Evolutionary conservation across 1,140 invertebrate species (phyloP).

Genomic region (Brachionus koreanus): DNA sequence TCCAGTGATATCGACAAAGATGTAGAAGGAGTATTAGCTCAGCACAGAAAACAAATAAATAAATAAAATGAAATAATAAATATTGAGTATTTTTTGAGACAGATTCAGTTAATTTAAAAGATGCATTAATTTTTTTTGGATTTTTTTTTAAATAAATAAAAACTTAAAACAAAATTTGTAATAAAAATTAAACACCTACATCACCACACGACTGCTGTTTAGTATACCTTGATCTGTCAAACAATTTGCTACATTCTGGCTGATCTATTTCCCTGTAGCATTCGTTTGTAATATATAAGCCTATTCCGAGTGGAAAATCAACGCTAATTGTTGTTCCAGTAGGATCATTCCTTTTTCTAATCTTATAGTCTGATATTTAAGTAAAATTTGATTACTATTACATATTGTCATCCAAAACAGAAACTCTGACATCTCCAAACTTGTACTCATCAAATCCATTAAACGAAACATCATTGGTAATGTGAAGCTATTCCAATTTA

Average conservation of each 20-base stretch:
- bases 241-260: conserved; percentile 18
- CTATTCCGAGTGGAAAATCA: conserved; percentile 31
- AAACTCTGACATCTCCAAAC: conserved; percentile 32
- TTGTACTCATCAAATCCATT: conserved; percentile 42
- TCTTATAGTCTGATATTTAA: neutral
- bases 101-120: no score
- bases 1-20: no score
- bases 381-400: neutral
- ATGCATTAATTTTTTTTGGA: no score
- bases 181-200: neutral
- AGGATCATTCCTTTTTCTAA: conserved; percentile 1
- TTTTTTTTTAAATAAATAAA: no score
- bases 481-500: conserved; percentile 14
- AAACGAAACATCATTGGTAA: conserved; percentile 30
- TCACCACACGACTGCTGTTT: conserved; percentile 25
- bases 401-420: conserved; percentile 9
- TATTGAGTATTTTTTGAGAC: no score
- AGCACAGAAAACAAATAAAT: no score
- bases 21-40: no score
- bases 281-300: conserved; percentile 32
- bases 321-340: conserved; percentile 30
- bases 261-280: conserved; percentile 27
- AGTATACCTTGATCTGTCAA: neutral
- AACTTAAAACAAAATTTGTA: neutral
- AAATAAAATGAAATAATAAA: no score